Conservation (phyloP, 2,888 invertebrate species). For the Perithous albicinctus region DNA sequence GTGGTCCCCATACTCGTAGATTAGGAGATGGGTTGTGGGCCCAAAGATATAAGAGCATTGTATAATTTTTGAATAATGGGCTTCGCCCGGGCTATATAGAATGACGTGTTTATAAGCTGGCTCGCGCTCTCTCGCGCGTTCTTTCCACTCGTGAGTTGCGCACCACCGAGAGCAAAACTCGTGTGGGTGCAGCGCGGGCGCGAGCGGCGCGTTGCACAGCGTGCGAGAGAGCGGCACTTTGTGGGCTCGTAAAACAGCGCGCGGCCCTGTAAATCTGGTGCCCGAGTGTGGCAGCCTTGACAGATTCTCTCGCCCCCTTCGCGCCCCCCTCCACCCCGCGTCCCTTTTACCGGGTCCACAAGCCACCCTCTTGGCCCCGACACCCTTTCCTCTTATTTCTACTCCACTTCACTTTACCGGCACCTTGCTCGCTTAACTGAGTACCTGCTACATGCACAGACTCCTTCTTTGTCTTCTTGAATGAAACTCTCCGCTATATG, state of each 20-base stretch:
- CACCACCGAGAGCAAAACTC: constrained; percentile 15
- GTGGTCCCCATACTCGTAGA: constrained; percentile 50
- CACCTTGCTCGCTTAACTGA: constrained; percentile 47
- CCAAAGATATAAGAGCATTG: constrained; percentile 70
- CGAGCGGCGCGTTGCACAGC: constrained; percentile 66
- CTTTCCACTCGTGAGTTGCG: constrained; percentile 22
- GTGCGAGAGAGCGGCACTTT: constrained; percentile 81
- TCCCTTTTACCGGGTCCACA: constrained; percentile 65
- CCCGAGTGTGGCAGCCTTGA: constrained; percentile 81
- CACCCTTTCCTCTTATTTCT: constrained; percentile 41
- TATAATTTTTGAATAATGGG: constrained; percentile 79
- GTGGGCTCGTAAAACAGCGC: constrained; percentile 83
- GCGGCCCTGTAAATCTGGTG: constrained; percentile 83
- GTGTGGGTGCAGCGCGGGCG: constrained; percentile 53
- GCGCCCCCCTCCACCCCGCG: constrained; percentile 65
- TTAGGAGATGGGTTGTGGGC: constrained; percentile 31
- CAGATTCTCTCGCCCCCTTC: constrained; percentile 76
- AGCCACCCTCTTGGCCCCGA: constrained; percentile 64
- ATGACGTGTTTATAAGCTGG: constrained; percentile 81
- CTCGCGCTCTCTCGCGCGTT: constrained; percentile 51
- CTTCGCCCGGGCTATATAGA: constrained; percentile 74
- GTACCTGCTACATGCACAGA: constrained; percentile 37
- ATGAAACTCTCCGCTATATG: constrained; percentile 24
- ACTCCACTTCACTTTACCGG: constrained; percentile 43
- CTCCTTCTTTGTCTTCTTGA: constrained; percentile 31